phyloP scores from a whole-genome alignment of 2,113 vertebrate species.

The Psettodes erumei region DNA sequence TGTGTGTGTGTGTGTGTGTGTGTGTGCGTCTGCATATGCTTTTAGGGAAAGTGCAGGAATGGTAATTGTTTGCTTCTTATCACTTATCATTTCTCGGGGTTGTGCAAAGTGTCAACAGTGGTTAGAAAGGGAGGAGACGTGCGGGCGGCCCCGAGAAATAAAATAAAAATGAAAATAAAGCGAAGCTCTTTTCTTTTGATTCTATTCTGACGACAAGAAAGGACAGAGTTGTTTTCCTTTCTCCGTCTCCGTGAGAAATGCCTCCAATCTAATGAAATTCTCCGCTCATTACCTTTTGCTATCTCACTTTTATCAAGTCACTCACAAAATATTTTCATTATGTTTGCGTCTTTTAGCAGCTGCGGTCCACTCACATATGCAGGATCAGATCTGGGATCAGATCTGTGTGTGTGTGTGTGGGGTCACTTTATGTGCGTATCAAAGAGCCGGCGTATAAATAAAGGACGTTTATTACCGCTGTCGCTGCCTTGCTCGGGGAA shows the following conservation, averaged over 20 bases:
- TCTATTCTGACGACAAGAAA: slow-evolving; percentile 40
- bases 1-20: neutral
- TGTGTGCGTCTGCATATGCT: slow-evolving; percentile 9
- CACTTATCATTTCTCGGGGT: slow-evolving; percentile 15
- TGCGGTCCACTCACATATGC: slow-evolving; percentile 11
- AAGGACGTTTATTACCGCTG: slow-evolving; percentile 51
- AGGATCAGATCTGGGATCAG: neutral
- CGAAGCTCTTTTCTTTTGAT: slow-evolving; percentile 39
- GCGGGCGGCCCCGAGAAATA: slow-evolving; percentile 2
- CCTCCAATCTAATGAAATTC: slow-evolving; percentile 53
- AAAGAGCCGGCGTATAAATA: slow-evolving; percentile 61
- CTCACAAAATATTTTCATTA: slow-evolving; percentile 52
- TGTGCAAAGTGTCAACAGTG: slow-evolving; percentile 47
- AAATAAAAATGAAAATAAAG: no score
- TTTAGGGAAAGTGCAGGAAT: slow-evolving; percentile 6
- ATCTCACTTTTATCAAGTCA: slow-evolving; percentile 60
- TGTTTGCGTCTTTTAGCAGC: slow-evolving; percentile 38
- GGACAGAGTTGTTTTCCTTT: slow-evolving; percentile 41
- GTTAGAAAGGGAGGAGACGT: slow-evolving; percentile 41
- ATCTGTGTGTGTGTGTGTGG: no score
- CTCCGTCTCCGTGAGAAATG: slow-evolving; percentile 50
- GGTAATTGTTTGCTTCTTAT: slow-evolving; percentile 55
- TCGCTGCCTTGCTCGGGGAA: slow-evolving; percentile 20
- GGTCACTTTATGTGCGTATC: slow-evolving; percentile 33
- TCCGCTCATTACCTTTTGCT: slow-evolving; percentile 52